Percentiles rank a stretch among this genome's conserved stretches.
Evolutionary conservation across 2,113 vertebrate species (phyloP).

Genomic region (Tragelaphus scriptus): DNA sequence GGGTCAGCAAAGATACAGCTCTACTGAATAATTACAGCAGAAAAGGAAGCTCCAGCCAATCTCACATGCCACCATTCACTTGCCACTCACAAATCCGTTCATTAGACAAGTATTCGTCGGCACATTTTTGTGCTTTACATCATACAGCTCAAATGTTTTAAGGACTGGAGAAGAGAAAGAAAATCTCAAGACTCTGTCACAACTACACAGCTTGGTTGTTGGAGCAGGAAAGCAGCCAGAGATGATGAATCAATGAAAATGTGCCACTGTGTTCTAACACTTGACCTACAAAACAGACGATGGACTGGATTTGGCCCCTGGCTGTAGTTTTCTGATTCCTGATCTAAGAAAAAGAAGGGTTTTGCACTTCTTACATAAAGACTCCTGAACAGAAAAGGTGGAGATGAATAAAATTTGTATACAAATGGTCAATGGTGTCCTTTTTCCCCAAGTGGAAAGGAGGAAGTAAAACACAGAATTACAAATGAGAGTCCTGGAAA

Average conservation of each 20-base stretch:
- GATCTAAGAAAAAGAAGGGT: slow-evolving; percentile 79
- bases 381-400: slow-evolving; percentile 87
- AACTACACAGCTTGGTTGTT: background rate
- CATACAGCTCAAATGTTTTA: background rate
- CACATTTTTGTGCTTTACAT: no score
- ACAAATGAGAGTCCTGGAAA: background rate
- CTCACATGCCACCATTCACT: background rate
- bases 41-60: background rate
- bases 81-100: background rate
- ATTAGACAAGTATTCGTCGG: fast-evolving
- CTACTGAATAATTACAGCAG: background rate
- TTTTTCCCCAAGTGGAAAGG: slow-evolving; percentile 73
- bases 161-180: background rate
- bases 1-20: background rate
- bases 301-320: background rate
- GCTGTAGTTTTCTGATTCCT: background rate
- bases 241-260: background rate
- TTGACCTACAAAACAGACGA: background rate
- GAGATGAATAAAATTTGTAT: slow-evolving; percentile 83
- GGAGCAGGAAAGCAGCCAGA: background rate
- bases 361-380: slow-evolving; percentile 84
- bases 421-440: slow-evolving; percentile 79
- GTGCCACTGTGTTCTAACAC: background rate
- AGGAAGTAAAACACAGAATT: background rate
- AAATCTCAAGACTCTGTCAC: background rate